Evolutionary conservation across 2,113 vertebrate genomes (phyloP).

Genomic region (Apeltes quadracus): DNA sequence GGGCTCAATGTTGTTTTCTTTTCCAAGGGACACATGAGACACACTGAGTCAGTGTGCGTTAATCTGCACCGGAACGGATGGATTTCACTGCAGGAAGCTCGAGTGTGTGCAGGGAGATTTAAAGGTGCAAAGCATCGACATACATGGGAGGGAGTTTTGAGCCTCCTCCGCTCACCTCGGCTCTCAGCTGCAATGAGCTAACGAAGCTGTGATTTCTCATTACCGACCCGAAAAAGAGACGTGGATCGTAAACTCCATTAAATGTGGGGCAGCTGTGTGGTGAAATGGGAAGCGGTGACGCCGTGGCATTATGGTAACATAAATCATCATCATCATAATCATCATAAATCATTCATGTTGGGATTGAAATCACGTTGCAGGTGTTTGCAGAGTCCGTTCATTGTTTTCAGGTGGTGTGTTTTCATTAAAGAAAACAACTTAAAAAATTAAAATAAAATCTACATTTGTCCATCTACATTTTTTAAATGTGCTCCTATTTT

Average conservation of each 20-base stretch:
- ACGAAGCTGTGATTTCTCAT: conserved; percentile 51
- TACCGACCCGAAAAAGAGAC: conserved; percentile 44
- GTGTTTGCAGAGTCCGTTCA: not conserved
- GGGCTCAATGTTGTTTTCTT: not conserved
- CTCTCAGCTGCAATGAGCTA: conserved; percentile 44
- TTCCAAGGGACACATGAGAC: not conserved
- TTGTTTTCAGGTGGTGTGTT: not conserved
- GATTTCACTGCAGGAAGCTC: not conserved
- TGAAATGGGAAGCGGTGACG: conserved; percentile 26
- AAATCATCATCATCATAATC: too few relatives aligned
- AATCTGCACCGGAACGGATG: not conserved
- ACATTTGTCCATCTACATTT: not conserved
- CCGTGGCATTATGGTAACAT: conserved; percentile 7
- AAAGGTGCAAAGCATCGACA: not conserved
- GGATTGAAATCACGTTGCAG: conserved; percentile 19
- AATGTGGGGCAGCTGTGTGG: conserved; percentile 5
- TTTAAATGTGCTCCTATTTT: not conserved
- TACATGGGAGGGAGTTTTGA: not conserved
- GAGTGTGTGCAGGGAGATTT: not conserved
- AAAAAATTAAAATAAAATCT: conserved; percentile 18
- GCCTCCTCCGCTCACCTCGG: conserved; percentile 11
- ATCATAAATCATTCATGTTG: conserved; percentile 11
- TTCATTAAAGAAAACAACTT: not conserved
- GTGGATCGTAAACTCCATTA: conserved; percentile 56
- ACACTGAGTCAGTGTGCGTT: not conserved